Evolutionary conservation across 23 tunicate genomes (phyloP).

Genomic region (Botrylloides violaceus): DNA sequence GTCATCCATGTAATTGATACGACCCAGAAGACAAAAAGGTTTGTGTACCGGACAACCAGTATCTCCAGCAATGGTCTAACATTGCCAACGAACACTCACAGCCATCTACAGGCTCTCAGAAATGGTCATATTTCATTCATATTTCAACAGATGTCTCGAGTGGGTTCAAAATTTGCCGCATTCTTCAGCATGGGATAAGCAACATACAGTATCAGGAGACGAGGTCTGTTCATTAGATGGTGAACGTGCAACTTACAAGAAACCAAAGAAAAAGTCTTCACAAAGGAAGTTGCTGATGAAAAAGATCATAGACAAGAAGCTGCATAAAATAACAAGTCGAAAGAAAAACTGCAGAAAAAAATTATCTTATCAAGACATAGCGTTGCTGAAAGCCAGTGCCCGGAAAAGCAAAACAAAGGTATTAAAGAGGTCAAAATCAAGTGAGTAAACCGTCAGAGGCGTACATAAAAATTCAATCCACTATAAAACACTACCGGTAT

Average conservation of each 20-base stretch:
- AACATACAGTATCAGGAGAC: slow-evolving; percentile 22
- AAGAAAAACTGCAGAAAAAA: slow-evolving; percentile 1
- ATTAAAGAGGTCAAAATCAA: neutral
- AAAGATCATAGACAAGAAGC: neutral
- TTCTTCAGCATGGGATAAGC: slow-evolving; percentile 3
- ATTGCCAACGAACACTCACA: too few relatives aligned
- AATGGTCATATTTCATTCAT: too few relatives aligned
- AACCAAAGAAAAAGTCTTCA: neutral
- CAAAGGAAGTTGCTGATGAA: slow-evolving; percentile 18
- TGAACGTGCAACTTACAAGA: neutral
- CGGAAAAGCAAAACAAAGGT: neutral
- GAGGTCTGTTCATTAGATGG: neutral
- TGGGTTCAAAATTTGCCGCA: slow-evolving; percentile 22
- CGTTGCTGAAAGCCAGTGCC: neutral
- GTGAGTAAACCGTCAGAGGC: too few relatives aligned
- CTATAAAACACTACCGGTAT: too few relatives aligned
- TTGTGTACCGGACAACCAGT: too few relatives aligned
- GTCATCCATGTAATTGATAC: too few relatives aligned
- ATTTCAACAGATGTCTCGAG: neutral
- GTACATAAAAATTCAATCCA: too few relatives aligned
- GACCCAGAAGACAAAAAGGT: too few relatives aligned
- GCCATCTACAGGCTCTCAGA: too few relatives aligned
- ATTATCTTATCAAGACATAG: neutral
- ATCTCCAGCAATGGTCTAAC: too few relatives aligned
- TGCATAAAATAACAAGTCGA: neutral